Percentiles rank a stretch among this genome's conserved stretches.
phyloP scores from a whole-genome alignment of 2,797 vertebrate genomes.

The Streptopelia turtur region DNA sequence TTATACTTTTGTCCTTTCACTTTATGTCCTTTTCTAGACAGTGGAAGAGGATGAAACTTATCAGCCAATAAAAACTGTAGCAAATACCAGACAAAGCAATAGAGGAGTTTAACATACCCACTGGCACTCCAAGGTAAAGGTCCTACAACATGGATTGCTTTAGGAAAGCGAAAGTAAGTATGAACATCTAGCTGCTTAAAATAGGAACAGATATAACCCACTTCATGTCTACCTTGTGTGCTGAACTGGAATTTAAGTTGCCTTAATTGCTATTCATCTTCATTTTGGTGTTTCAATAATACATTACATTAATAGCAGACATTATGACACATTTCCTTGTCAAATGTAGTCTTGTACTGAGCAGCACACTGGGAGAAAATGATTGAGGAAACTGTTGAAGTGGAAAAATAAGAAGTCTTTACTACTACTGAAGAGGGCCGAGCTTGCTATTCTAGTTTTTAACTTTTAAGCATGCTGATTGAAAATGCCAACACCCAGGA shows the following conservation, averaged over 20 bases:
- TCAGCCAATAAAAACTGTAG: neutral
- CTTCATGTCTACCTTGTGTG: neutral
- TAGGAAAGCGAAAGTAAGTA: neutral
- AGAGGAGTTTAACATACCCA: neutral
- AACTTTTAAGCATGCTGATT: slow-evolving; percentile 4
- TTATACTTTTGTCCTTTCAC: slow-evolving; percentile 3
- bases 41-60: slow-evolving; percentile 30
- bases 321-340: slow-evolving; percentile 29
- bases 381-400: slow-evolving; percentile 22
- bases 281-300: slow-evolving; percentile 33
- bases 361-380: neutral
- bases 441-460: neutral
- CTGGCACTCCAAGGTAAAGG: neutral
- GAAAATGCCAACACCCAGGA: slow-evolving; percentile 5
- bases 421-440: neutral
- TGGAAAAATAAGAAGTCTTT: neutral
- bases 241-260: slow-evolving; percentile 18
- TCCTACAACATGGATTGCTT: neutral
- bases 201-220: neutral
- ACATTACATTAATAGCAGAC: slow-evolving; percentile 1
- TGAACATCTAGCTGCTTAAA: neutral
- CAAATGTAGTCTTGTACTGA: neutral
- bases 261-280: slow-evolving; percentile 22
- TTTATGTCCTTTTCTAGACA: slow-evolving; percentile 1
- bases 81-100: neutral